Percentiles rank a stretch among this genome's conserved stretches.
Evolutionary conservation across 2,113 vertebrate genomes (phyloP).

Genomic region (Hiodon tergisus): DNA sequence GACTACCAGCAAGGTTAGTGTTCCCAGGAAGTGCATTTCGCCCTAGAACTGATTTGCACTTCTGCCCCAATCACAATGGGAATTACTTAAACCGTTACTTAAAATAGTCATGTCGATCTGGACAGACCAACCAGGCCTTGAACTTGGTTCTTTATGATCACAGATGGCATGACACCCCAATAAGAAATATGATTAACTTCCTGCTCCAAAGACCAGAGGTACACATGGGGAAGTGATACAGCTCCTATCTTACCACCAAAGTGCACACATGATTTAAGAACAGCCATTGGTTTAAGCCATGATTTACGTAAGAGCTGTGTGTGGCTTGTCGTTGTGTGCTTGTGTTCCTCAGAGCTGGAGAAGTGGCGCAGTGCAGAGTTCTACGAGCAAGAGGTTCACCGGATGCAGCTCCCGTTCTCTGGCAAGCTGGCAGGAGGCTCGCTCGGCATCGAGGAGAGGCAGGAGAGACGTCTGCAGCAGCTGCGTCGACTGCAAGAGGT

Average conservation of each 20-base stretch:
- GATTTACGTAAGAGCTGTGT: not conserved
- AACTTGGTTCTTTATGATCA: too few relatives aligned
- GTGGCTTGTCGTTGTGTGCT: not conserved
- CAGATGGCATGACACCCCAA: too few relatives aligned
- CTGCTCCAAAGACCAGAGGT: too few relatives aligned
- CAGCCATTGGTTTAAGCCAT: not conserved
- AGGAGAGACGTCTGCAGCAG: conserved; percentile 87
- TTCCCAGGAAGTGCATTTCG: not conserved
- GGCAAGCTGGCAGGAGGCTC: conserved; percentile 76
- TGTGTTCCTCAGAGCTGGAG: conserved; percentile 69
- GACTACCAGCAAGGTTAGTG: conserved; percentile 81
- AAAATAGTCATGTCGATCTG: too few relatives aligned
- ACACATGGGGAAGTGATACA: too few relatives aligned
- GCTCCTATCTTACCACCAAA: too few relatives aligned
- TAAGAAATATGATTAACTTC: too few relatives aligned
- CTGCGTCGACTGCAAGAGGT: conserved; percentile 87
- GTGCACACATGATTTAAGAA: too few relatives aligned
- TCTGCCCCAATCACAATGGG: too few relatives aligned
- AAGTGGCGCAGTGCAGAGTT: conserved; percentile 88
- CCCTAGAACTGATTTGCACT: too few relatives aligned
- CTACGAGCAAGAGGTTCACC: conserved; percentile 85
- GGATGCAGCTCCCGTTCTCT: conserved; percentile 91
- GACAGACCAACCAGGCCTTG: too few relatives aligned
- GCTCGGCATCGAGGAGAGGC: conserved; percentile 78
- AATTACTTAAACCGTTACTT: too few relatives aligned